Evolutionary conservation across 2,113 vertebrate genomes (phyloP).

Genomic region (Rhipidura dahli): DNA sequence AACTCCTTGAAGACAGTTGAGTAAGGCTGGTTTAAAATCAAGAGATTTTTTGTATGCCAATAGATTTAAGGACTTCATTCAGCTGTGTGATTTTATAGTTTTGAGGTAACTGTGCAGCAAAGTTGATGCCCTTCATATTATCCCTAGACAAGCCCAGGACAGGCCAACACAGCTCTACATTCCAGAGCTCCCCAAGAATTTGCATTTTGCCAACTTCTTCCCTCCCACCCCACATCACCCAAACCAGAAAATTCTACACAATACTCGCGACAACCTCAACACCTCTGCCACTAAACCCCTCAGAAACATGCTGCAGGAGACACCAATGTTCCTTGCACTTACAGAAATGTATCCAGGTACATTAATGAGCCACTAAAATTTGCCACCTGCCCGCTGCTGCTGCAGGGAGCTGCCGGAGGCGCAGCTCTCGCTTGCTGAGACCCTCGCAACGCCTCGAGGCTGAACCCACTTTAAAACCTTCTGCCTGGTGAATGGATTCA

Average conservation of each 20-base stretch:
- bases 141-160: background rate
- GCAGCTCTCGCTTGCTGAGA: background rate
- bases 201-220: background rate
- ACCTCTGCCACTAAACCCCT: background rate
- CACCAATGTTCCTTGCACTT: background rate
- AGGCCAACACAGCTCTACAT: background rate
- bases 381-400: background rate
- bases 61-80: background rate
- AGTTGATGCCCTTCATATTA: background rate
- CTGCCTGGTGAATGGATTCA: background rate
- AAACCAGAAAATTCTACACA: background rate
- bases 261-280: background rate
- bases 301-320: background rate
- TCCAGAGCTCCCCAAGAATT: background rate
- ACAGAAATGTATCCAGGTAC: background rate
- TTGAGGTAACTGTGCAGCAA: background rate
- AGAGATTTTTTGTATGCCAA: too few relatives aligned
- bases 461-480: background rate
- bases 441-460: accelerated
- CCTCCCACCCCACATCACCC: background rate
- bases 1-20: background rate
- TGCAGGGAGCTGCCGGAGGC: background rate
- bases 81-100: background rate
- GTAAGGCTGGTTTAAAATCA: background rate
- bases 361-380: background rate